Evolutionary conservation across 2,797 vertebrate genomes (phyloP).

Genomic region (Brachymystax lenok): DNA sequence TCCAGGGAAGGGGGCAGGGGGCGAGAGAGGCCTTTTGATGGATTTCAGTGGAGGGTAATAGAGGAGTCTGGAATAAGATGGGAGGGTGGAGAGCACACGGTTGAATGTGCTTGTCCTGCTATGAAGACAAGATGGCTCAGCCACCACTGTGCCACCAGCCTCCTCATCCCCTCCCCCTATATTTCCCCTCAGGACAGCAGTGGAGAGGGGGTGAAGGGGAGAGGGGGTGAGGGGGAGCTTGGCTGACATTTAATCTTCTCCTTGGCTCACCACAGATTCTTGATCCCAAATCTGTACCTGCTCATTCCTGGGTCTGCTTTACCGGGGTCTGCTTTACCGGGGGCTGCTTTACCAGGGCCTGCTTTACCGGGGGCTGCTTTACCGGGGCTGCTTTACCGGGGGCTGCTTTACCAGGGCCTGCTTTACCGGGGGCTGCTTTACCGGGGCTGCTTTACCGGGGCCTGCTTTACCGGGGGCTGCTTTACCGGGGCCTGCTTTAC

Average conservation of each 20-base stretch:
- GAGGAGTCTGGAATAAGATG: constrained; percentile 73
- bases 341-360: too few species aligned
- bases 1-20: constrained; percentile 55
- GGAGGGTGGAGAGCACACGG: constrained; percentile 74
- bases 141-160: constrained; percentile 64
- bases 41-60: constrained; percentile 65
- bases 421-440: too few species aligned
- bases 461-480: too few species aligned
- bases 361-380: too few species aligned
- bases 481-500: too few species aligned
- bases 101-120: constrained; percentile 78
- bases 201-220: constrained; percentile 53
- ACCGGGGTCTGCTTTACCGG: too few species aligned
- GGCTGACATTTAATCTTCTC: constrained; percentile 74
- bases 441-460: too few species aligned
- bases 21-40: constrained; percentile 57
- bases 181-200: constrained; percentile 59
- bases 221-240: constrained; percentile 53
- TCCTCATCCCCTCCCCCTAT: constrained; percentile 42
- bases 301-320: constrained; percentile 64
- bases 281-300: constrained; percentile 72
- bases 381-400: too few species aligned
- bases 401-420: too few species aligned
- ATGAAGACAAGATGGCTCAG: constrained; percentile 79
- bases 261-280: constrained; percentile 74